Percentiles rank a stretch among this genome's conserved stretches.
These are phyloP conservation scores for Gryllus bimaculatus DNA, from an alignment of 1,140 invertebrate genomes.

Conservation along the genomic window DNA sequence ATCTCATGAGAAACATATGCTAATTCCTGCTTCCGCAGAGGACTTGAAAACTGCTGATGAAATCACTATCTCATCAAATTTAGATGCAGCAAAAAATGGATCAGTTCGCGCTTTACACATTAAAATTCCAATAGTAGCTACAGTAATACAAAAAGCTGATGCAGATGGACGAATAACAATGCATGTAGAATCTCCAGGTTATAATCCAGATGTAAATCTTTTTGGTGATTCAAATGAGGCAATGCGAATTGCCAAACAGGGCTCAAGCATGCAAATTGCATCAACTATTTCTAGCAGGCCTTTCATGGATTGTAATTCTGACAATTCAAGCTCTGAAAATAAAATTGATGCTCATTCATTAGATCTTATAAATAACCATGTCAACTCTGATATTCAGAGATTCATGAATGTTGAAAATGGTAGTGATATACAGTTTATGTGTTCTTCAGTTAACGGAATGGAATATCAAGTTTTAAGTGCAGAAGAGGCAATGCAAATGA, in stretches of 20 bases:
- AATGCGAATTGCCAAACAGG: background rate
- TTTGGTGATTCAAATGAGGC: background rate
- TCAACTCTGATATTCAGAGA: background rate
- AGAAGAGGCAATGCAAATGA: slow-evolving; percentile 37
- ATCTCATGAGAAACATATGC: slow-evolving; percentile 40
- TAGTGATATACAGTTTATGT: slow-evolving; percentile 40
- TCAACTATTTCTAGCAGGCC: background rate
- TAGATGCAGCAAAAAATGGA: slow-evolving; percentile 27
- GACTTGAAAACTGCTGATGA: slow-evolving; percentile 39
- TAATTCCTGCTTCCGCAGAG: slow-evolving; percentile 40
- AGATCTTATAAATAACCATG: background rate
- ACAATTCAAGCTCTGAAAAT: background rate
- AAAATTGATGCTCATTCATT: background rate
- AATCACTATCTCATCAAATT: slow-evolving; percentile 32
- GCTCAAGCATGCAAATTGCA: background rate
- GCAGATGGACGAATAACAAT: slow-evolving; percentile 37
- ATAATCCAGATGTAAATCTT: background rate
- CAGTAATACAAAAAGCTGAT: slow-evolving; percentile 37
- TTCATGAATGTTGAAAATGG: background rate
- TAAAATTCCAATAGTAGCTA: slow-evolving; percentile 43
- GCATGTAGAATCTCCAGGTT: slow-evolving; percentile 33
- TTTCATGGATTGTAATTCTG: background rate
- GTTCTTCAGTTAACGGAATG: slow-evolving; percentile 37
- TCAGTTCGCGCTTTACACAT: slow-evolving; percentile 40
- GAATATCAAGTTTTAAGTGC: slow-evolving; percentile 39